Percentiles rank a stretch among this genome's conserved stretches.
These are phyloP conservation scores for Parochlus steinenii DNA, from an alignment of 2,888 invertebrate species.

Conservation along the genomic window DNA sequence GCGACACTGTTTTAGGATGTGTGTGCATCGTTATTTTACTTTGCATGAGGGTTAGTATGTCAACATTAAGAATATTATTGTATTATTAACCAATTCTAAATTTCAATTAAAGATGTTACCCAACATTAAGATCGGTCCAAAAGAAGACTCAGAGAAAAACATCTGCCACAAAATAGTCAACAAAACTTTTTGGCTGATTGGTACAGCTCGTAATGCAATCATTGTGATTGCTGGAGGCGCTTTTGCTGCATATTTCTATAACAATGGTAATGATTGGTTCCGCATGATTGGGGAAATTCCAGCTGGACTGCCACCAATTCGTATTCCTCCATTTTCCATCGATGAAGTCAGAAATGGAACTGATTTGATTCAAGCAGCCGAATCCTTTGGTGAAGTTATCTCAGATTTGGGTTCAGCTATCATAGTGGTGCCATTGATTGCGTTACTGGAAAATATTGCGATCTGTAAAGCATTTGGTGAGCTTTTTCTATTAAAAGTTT, in stretches of 20 bases:
- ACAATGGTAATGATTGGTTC: slow-evolving; percentile 35
- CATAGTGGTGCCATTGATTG: slow-evolving; percentile 71
- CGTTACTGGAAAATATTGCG: slow-evolving; percentile 78
- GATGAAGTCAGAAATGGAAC: slow-evolving; percentile 38
- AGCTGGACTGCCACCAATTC: slow-evolving; percentile 50
- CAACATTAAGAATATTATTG: neutral
- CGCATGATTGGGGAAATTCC: slow-evolving; percentile 57
- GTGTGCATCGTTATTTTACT: slow-evolving; percentile 58
- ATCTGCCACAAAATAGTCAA: slow-evolving; percentile 42
- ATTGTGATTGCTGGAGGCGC: slow-evolving; percentile 57
- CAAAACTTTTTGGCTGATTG: slow-evolving; percentile 55
- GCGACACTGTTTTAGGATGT: slow-evolving; percentile 62
- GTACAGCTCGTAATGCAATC: slow-evolving; percentile 70
- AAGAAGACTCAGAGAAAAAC: slow-evolving; percentile 32
- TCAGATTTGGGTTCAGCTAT: slow-evolving; percentile 69
- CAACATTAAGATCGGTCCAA: slow-evolving; percentile 43
- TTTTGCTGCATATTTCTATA: slow-evolving; percentile 46
- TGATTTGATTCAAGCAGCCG: slow-evolving; percentile 12
- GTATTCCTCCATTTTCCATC: slow-evolving; percentile 50
- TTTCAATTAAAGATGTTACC: slow-evolving; percentile 39
- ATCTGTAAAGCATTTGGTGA: slow-evolving; percentile 78
- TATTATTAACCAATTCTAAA: slow-evolving; percentile 1
- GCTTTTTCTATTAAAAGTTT: slow-evolving; percentile 16
- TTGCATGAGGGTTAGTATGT: slow-evolving; percentile 46
- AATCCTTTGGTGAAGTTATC: slow-evolving; percentile 51